Base-by-base conservation (phyloP, 2,113 vertebrate species). In the Notothenia coriiceps region DNA sequence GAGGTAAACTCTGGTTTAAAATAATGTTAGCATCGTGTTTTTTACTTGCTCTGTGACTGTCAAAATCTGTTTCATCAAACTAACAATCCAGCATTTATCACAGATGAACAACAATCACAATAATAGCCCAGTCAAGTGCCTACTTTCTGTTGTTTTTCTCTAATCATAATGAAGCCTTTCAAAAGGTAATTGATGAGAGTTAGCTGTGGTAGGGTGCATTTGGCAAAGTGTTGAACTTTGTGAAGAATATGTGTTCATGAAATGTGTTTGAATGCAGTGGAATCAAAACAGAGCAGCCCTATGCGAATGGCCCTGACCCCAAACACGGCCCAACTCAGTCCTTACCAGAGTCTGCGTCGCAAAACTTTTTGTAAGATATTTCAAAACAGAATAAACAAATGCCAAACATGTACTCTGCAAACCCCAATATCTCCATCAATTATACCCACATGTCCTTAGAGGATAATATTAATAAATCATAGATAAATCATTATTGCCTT, bases 1-100 rank as follows among this genome's bases (percentile, higher is more conserved):
- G 33, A 40, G 50, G 2, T 56, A 44, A 56, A 63, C 66, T 81
- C 47, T 62, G 40, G 63, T 47, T 18, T 33, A 1, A 14, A 71
- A 66, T 40, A 22, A 0, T 40, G 10, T 44, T 25, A 9, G 5
- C n/a, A 25, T 9, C 2, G 5, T 47, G 43, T 5, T 56, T 74
- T 29, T 64, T 46, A 25, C 50, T 18, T 35, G 12, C 10, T 6
- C 35, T 35, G 12, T 12, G 60, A 67, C 52, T 7, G n/a, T 46
- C 2, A 9, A 43, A 55, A 70, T 52, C 2, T 17, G 11, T 40
- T 55, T 17, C 44, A 13, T n/a, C 11, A 66, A 5, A 59, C 47
- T 47, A 47, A 22, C 6, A 0, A 40, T 7, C 35, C 35, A 29
- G 29, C 29, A 2, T 33, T 20, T 76, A 59, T 11, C 51, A 47